Evolutionary conservation across 2,113 vertebrate species (phyloP), one percentile per base, ranked within the genome.

Genomic region (Eidolon helvum): DNA sequence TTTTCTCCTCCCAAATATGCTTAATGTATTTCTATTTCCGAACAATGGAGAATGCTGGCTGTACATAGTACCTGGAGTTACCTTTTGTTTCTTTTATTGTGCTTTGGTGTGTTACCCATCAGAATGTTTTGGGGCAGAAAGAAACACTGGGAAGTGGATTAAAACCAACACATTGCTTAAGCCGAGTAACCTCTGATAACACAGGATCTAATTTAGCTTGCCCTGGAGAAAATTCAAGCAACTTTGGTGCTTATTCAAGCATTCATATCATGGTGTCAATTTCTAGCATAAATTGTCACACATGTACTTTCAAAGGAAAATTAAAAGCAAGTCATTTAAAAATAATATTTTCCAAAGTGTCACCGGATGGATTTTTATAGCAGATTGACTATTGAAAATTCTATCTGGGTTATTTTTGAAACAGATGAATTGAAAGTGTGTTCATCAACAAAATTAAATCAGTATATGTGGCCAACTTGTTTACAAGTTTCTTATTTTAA

Each of bases 161-260:
- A 33, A 35, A 53, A 74, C 38, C 26, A 57, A 45, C 26, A 72
- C 21, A 45, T 68, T 91, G 79, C 83, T 87, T 38, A 69, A 84
- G 33, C 53, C 18, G 55, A 93, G 90, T 65, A 55, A 85, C 55
- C 53, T 90, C 50, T 74, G 68, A 48, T 77, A 69, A 55, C 40
- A 43, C 33, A 50, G 74, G 45, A 69, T 75, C 55, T 48, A 77
- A 78, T 59, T 91, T 85, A 59, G 14, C 53, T 86, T 95, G 85
- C 26, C 45, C 61, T 59, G 33, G 90, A 83, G 94, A 91, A 77
- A 91, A 86, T 80, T 50, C 71, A 94, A 86, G 72, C 66, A 75
- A 35, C 55, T 86, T 53, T 48, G 57, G 18, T 83, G 80, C 21
- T 61, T 66, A 83, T 74, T 83, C 43, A 84, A 77, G 48, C n/a